Evolutionary conservation across 2,888 invertebrate genomes (phyloP).

Genomic region (Leptinotarsa tumamoca): DNA sequence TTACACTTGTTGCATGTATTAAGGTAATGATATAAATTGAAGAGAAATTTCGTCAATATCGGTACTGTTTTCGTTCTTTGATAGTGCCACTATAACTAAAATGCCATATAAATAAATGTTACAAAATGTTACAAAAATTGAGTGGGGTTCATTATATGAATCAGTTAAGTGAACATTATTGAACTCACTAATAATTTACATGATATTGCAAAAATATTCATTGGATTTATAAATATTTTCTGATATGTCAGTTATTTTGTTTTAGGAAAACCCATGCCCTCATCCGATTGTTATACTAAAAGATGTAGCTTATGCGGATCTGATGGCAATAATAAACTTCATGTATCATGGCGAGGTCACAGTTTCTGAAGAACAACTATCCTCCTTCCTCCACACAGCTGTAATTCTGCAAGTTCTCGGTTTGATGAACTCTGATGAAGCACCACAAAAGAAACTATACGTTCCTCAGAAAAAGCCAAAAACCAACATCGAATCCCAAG

Average conservation of each 20-base stretch:
- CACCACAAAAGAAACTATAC: conserved; percentile 43
- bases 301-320: conserved; percentile 76
- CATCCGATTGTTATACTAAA: conserved; percentile 80
- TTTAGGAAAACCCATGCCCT: conserved; percentile 78
- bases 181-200: no score
- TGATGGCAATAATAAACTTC: conserved; percentile 76
- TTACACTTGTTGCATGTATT: no score
- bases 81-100: no score
- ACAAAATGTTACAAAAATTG: no score
- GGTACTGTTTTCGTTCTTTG: no score
- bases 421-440: conserved; percentile 60
- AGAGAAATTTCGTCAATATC: no score
- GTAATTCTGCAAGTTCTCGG: conserved; percentile 77
- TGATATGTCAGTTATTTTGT: conserved; percentile 36
- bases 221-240: no score
- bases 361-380: conserved; percentile 75
- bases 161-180: no score
- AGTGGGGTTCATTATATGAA: no score
- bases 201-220: no score
- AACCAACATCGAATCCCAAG: conserved; percentile 44
- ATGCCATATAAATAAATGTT: no score
- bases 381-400: conserved; percentile 76
- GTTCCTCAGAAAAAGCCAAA: conserved; percentile 48
- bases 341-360: conserved; percentile 82
- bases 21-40: no score